These are phyloP conservation scores for Ditylenchus dipsaci DNA, from an alignment of 1,140 invertebrate species.

Conservation along the genomic window DNA sequence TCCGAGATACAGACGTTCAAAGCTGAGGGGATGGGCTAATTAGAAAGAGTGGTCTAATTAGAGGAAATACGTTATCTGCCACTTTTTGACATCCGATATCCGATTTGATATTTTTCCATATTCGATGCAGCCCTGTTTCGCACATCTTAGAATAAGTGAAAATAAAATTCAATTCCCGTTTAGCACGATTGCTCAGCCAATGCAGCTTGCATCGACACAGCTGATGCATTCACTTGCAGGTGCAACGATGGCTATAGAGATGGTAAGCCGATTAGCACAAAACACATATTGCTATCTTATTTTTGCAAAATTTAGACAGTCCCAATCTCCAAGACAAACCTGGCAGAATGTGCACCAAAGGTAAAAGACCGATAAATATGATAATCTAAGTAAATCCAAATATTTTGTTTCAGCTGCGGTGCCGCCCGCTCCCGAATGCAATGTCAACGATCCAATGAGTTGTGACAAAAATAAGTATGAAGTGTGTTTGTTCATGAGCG, in stretches of 20 bases:
- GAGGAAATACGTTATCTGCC: too few species aligned
- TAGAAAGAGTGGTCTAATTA: too few species aligned
- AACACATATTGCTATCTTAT: neutral
- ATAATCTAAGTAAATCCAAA: neutral
- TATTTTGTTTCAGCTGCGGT: slow-evolving; percentile 39
- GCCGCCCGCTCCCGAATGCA: slow-evolving; percentile 53
- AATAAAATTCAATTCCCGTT: neutral
- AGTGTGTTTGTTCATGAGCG: slow-evolving; percentile 54
- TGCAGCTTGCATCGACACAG: slow-evolving; percentile 59
- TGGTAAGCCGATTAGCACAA: neutral
- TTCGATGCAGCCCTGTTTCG: too few species aligned
- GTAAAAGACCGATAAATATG: slow-evolving; percentile 17
- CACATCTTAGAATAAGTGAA: too few species aligned
- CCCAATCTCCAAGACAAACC: slow-evolving; percentile 38
- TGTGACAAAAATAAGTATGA: slow-evolving; percentile 52
- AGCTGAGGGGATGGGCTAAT: too few species aligned
- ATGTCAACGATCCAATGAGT: slow-evolving; percentile 58
- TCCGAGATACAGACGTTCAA: too few species aligned
- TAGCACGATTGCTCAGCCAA: slow-evolving; percentile 56
- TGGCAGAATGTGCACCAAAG: slow-evolving; percentile 49
- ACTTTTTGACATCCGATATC: too few species aligned
- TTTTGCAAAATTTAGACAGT: slow-evolving; percentile 24
- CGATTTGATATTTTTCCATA: too few species aligned
- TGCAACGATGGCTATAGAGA: slow-evolving; percentile 51
- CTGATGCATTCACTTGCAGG: slow-evolving; percentile 57